A percentile compares a stretch with the other conserved stretches of the same genome.
These are phyloP conservation scores for Oscheius onirici DNA, from an alignment of 2,888 invertebrate genomes.

Conservation along the genomic window DNA sequence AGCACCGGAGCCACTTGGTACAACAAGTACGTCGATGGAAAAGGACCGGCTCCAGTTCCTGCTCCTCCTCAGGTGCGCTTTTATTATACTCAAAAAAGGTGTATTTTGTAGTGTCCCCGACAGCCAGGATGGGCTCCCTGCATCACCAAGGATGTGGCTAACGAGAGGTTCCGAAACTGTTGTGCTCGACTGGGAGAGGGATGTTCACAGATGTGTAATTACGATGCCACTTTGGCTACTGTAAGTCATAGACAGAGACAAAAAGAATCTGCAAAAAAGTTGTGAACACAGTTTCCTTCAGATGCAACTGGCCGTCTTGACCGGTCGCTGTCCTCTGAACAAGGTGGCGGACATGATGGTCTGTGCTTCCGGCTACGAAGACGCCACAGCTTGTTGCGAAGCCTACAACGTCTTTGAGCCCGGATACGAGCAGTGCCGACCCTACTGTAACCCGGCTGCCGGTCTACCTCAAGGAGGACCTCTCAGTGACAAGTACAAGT, in stretches of 20 bases:
- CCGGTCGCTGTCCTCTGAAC: conserved; percentile 68
- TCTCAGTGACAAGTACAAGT: conserved; percentile 70
- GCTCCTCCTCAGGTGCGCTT: conserved; percentile 28
- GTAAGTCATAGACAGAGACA: conserved; percentile 42
- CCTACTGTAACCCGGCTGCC: conserved; percentile 70
- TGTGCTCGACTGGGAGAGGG: conserved; percentile 68
- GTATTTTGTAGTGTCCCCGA: conserved; percentile 58
- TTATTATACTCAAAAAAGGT: background rate
- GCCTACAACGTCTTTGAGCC: conserved; percentile 70
- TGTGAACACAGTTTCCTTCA: conserved; percentile 38
- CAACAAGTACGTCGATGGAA: conserved; percentile 21
- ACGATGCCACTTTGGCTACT: conserved; percentile 67
- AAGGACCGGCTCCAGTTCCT: conserved; percentile 36
- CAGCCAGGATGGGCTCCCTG: conserved; percentile 71
- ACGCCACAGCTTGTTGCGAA: conserved; percentile 68
- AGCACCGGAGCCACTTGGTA: conserved; percentile 10
- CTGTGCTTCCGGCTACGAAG: conserved; percentile 70
- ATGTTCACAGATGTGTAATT: conserved; percentile 67
- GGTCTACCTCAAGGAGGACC: conserved; percentile 69
- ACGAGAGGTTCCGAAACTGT: conserved; percentile 68
- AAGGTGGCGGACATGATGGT: conserved; percentile 71
- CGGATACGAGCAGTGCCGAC: conserved; percentile 70
- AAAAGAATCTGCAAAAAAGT: background rate
- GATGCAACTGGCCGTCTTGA: conserved; percentile 70
- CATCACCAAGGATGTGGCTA: conserved; percentile 65